Base-by-base conservation (phyloP, 2,113 vertebrate species). In the Bubalus kerabau region DNA sequence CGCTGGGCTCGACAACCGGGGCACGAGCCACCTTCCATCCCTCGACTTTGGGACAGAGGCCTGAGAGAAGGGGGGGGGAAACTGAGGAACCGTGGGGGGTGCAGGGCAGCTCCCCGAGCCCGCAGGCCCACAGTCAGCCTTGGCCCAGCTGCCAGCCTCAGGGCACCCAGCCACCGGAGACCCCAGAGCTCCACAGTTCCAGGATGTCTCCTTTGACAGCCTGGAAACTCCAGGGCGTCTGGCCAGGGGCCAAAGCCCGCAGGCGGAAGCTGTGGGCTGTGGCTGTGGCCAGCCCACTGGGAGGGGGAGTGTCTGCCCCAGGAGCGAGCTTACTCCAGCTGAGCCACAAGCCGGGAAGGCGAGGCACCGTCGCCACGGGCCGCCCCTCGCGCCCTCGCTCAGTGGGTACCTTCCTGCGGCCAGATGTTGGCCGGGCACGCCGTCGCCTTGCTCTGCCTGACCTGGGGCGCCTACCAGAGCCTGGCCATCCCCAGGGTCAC, bases 391-490 rank as follows among this genome's bases (percentile, higher is more conserved):
- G 1, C 19, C 6, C 48, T 21, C 0, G 3, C 26, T 8, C 8
- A 2, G 7, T 14, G 0, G 32, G 3, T 48, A 0, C 46, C 2
- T n/a, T 32, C 78, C 54, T 0, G 1, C 0, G 7, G 64, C 83
- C 74, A 2, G 40, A 97, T 92, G 97, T 67, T 23, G 6, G n/a
- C 86, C 0, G 7, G 85, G 4, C 30, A 0, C 3, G 32, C 81
- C 0, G 2, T 82, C 2, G 4, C 12, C 2, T 17, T 96, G 24
- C 59, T 96, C 26, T 32, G 30, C 59, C 85, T 96, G 80, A 24
- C 80, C 90, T 92, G 95, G 80, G 13, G 67, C 16, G 0, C 21
- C 0, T 52, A 1, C 80, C 85, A 2, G 36, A 14, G 93, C 90
- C 76, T 89, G 80, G 95, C 95, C 4, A 0, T 94, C n/a, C 85